phyloP scores from a whole-genome alignment of 2,888 invertebrate species.

The Venustoraphidia nigricollis region DNA sequence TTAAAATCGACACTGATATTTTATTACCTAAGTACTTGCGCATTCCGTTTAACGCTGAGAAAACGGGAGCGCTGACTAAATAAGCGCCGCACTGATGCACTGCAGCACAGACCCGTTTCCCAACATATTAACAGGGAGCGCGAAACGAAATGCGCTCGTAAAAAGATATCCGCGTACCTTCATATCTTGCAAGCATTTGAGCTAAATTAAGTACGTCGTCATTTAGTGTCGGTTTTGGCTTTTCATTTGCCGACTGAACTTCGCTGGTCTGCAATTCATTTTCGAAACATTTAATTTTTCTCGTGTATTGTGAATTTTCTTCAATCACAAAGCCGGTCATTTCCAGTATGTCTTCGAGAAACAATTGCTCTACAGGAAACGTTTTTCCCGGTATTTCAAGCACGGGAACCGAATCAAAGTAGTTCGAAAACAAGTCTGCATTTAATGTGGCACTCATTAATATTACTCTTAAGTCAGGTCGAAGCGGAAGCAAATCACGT shows the following conservation, averaged over 20 bases:
- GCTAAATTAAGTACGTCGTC: conserved; percentile 57
- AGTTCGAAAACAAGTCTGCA: conserved; percentile 65
- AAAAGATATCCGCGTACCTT: conserved; percentile 23
- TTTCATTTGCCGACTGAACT: conserved; percentile 33
- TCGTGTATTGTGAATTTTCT: conserved; percentile 43
- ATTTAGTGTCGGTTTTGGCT: conserved; percentile 41
- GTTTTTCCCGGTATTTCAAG: conserved; percentile 72
- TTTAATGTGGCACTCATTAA: conserved; percentile 92
- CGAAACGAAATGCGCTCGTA: too few species aligned
- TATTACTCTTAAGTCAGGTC: conserved; percentile 65
- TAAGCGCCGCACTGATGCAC: too few species aligned
- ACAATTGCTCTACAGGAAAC: conserved; percentile 67
- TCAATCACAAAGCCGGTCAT: conserved; percentile 41
- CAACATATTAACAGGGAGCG: too few species aligned
- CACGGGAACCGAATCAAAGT: conserved; percentile 66
- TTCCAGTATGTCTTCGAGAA: conserved; percentile 70
- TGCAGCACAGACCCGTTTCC: too few species aligned
- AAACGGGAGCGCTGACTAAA: too few species aligned
- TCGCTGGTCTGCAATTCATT: conserved; percentile 49
- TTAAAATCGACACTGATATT: background rate
- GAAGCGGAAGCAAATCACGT: conserved; percentile 53
- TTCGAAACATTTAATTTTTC: conserved; percentile 49
- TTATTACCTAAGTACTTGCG: too few species aligned
- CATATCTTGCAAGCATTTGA: conserved; percentile 51
- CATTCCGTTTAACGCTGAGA: too few species aligned